phyloP scores from a whole-genome alignment of 2,888 invertebrate species.

The Plutella xylostella region DNA sequence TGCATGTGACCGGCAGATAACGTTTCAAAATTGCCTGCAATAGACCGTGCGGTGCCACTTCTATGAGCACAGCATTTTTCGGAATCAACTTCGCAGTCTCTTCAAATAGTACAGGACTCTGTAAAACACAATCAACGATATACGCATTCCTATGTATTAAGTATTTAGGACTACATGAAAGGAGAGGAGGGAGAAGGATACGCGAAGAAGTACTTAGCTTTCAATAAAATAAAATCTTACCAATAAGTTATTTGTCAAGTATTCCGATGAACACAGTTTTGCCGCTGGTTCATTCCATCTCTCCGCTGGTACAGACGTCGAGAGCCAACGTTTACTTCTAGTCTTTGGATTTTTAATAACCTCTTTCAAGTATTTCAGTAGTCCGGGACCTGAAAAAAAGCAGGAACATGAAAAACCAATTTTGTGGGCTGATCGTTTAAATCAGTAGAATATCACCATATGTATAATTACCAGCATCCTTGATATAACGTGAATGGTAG shows the following conservation, averaged over 20 bases:
- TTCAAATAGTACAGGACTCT: constrained; percentile 56
- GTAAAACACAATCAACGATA: too few relatives aligned
- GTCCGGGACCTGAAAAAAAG: constrained; percentile 33
- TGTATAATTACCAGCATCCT: constrained; percentile 43
- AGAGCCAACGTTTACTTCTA: constrained; percentile 83
- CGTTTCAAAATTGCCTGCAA: constrained; percentile 83
- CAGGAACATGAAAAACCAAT: too few relatives aligned
- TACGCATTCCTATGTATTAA: too few relatives aligned
- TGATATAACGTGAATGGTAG: constrained; percentile 84
- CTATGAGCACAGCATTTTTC: constrained; percentile 77
- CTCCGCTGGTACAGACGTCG: constrained; percentile 79
- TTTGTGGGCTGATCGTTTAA: too few relatives aligned
- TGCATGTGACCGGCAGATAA: constrained; percentile 71
- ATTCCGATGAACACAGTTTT: constrained; percentile 80
- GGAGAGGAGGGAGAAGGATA: too few relatives aligned
- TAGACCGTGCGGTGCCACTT: constrained; percentile 85
- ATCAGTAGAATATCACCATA: too few relatives aligned
- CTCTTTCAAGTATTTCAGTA: constrained; percentile 70
- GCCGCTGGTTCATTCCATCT: constrained; percentile 28
- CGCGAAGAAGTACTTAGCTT: too few relatives aligned
- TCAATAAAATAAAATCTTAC: constrained; percentile 38
- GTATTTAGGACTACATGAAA: too few relatives aligned
- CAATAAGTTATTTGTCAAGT: constrained; percentile 85
- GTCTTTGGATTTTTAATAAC: constrained; percentile 73
- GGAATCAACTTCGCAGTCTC: constrained; percentile 79